Conservation (phyloP, 2,797 vertebrate species). For the Vultur gryphus region DNA sequence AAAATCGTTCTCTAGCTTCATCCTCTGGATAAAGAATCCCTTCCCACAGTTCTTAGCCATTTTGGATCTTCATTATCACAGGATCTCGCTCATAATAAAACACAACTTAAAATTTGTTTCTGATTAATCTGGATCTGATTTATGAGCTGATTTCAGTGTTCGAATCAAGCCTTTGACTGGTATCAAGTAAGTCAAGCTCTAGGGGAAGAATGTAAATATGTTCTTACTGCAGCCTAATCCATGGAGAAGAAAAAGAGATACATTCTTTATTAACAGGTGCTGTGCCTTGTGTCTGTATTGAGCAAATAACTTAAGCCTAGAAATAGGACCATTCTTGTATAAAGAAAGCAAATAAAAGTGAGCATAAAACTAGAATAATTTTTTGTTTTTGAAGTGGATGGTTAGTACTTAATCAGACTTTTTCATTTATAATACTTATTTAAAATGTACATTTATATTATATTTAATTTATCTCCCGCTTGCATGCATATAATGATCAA, state of each 20-base stretch:
- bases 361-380: neutral
- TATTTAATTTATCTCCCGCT: conserved; percentile 39
- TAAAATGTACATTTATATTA: conserved; percentile 57
- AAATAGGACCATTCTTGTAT: neutral
- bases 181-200: neutral
- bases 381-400: neutral
- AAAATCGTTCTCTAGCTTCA: neutral
- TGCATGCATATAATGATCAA: neutral
- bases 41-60: neutral
- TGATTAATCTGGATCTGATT: neutral
- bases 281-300: neutral
- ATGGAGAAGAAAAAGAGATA: neutral
- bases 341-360: conserved; percentile 4
- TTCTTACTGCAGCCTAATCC: neutral
- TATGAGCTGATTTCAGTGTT: neutral
- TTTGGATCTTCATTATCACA: neutral
- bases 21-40: neutral
- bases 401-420: neutral
- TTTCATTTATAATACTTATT: conserved; percentile 23
- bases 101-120: neutral
- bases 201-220: neutral
- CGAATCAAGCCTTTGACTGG: neutral
- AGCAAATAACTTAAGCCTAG: conserved; percentile 18
- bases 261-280: neutral
- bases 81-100: neutral